Base-by-base conservation (phyloP, 2,888 invertebrate genomes). In the Drosophila recens region DNA sequence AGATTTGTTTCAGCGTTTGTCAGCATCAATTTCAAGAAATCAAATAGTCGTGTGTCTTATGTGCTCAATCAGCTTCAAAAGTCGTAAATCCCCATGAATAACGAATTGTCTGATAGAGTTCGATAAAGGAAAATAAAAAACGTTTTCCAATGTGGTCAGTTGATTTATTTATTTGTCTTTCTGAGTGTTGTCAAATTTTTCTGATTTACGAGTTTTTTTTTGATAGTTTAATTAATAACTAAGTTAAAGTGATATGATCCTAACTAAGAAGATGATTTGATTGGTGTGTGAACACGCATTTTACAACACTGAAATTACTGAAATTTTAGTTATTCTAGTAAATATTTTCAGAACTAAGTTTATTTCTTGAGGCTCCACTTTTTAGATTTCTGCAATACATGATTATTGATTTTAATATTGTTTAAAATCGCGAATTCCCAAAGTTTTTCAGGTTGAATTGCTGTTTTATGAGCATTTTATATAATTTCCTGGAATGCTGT, bases 1-100 rank as follows among this genome's bases (percentile, higher is more conserved):
- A 38, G 51, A 48, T 53, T 64, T 40, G 17, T 20, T 52, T 23
- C 13, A 10, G 17, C 46, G 59, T 51, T 61, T 43, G 73, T 64
- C 73, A 56, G 59, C 51, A 80, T 77, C 62, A 57, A 80, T 77
- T 80, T 72, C 57, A 48, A 9, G 46, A 67, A 75, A 71, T 72
- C 72, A 54, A 71, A 79, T 63, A 46, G 51, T 49, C 67, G n/a
- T 67, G 38, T 40, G 36, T 34, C 33, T 20, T 62, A 13, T 74
- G 64, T 58, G 54, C 49, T 65, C 74, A 63, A 78, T 73, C 74
- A 48, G 63, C 52, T 72, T 52, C 27, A 45, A 38, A 56, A 51
- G 57, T 74, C 79, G 75, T 79, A 65, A 76, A 74, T 64, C 20
- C 30, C n/a, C 13, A 20, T 6, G 10, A 49, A 40, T 30, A n/a